Conservation (phyloP, 2,113 vertebrate genomes). For the Tympanuchus pallidicinctus region DNA sequence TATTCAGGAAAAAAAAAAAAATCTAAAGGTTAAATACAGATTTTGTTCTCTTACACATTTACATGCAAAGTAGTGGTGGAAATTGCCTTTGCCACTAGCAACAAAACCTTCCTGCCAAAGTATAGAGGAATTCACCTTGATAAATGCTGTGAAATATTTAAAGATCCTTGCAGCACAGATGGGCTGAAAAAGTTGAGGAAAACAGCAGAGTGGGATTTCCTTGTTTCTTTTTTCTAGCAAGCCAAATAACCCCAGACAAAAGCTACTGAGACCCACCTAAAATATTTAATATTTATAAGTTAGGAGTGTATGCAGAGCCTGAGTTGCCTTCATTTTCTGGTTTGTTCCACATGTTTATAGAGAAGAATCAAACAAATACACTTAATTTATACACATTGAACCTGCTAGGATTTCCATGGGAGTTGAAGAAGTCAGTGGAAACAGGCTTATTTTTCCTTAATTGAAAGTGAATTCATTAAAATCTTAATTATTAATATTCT, state of each 20-base stretch:
- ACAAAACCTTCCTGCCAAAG: slow-evolving; percentile 11
- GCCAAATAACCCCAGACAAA: slow-evolving; percentile 45
- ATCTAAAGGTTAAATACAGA: slow-evolving; percentile 28
- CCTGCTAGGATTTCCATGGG: neutral
- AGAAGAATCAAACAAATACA: neutral
- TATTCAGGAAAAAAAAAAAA: slow-evolving; percentile 30
- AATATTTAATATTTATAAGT: slow-evolving; percentile 53
- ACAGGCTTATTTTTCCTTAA: neutral
- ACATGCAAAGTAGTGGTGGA: slow-evolving; percentile 2
- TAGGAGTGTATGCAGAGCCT: neutral
- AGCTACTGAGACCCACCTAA: slow-evolving; percentile 21
- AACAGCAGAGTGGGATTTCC: slow-evolving; percentile 24
- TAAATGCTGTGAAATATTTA: slow-evolving; percentile 48
- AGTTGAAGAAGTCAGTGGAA: slow-evolving; percentile 21
- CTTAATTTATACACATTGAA: neutral
- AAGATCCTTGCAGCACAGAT: slow-evolving; percentile 15
- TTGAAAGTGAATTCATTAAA: slow-evolving; percentile 16
- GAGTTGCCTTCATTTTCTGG: slow-evolving; percentile 7
- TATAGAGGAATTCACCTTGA: slow-evolving; percentile 38
- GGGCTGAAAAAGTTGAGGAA: neutral
- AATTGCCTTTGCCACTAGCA: slow-evolving; percentile 41
- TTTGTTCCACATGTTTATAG: slow-evolving; percentile 24
- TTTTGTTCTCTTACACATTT: slow-evolving; percentile 40
- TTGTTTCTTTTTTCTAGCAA: slow-evolving; percentile 29
- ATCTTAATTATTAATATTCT: slow-evolving; percentile 28